Percentiles rank a stretch among this genome's conserved stretches.
Conservation (phyloP, 2,113 vertebrate genomes). For the Pantherophis guttatus region DNA sequence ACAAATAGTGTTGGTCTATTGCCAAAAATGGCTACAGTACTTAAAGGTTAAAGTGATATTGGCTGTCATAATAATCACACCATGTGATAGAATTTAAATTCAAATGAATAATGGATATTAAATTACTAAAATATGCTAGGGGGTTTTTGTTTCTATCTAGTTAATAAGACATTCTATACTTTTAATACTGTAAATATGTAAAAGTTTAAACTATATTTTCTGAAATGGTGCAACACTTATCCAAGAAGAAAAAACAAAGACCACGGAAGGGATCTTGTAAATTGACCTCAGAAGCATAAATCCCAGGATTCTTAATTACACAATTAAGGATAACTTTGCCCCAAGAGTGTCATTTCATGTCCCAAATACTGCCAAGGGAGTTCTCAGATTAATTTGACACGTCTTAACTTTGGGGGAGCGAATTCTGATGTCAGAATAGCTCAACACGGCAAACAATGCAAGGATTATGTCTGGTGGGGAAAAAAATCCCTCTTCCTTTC, state of each 20-base stretch:
- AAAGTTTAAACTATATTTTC: neutral
- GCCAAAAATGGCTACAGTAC: neutral
- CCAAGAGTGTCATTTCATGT: neutral
- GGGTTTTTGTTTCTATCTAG: neutral
- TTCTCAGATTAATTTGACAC: neutral
- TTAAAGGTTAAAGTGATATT: neutral
- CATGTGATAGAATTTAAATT: neutral
- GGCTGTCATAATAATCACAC: neutral
- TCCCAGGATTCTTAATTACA: conserved; percentile 15
- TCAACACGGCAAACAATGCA: neutral
- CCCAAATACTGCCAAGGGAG: conserved; percentile 3
- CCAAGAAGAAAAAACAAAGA: neutral
- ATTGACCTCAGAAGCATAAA: conserved; percentile 2
- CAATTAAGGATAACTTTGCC: conserved; percentile 5
- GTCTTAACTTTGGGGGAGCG: neutral
- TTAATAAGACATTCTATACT: neutral
- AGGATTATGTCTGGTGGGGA: neutral
- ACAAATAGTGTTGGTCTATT: neutral
- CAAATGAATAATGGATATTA: neutral
- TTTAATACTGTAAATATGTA: neutral
- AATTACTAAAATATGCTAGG: neutral
- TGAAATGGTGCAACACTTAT: neutral
- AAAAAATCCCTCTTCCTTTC: neutral
- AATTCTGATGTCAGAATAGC: neutral
- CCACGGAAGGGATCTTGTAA: neutral